A percentile compares a stretch with the other conserved stretches of the same genome.
These are phyloP conservation scores for Megalops atlanticus DNA, from an alignment of 2,113 vertebrate species.

Conservation along the genomic window DNA sequence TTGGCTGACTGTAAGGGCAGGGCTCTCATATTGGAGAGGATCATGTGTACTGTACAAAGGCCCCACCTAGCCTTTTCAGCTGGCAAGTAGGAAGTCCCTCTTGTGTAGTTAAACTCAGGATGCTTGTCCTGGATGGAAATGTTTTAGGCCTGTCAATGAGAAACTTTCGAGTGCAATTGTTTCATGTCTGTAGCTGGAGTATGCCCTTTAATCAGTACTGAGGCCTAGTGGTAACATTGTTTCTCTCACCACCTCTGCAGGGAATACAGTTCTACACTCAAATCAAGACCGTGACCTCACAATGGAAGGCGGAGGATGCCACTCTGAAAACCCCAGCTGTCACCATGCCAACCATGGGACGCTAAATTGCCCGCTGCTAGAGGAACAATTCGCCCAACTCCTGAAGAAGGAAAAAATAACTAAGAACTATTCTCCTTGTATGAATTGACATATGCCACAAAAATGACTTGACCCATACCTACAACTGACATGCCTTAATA, in stretches of 20 bases:
- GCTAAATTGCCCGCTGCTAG: slow-evolving; percentile 57
- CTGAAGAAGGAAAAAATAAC: slow-evolving; percentile 30
- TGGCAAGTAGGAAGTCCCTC: too few relatives aligned
- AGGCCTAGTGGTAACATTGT: not conserved
- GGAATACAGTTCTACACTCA: slow-evolving; percentile 96
- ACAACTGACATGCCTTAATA: slow-evolving; percentile 9
- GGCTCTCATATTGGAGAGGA: not conserved
- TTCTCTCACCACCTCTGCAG: slow-evolving; percentile 62
- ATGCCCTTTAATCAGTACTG: not conserved
- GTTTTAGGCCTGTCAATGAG: not conserved
- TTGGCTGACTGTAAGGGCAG: not conserved
- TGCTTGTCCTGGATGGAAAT: not conserved
- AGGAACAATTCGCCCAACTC: not conserved
- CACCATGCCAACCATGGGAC: slow-evolving; percentile 97
- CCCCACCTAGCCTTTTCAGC: too few relatives aligned
- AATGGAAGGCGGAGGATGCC: slow-evolving; percentile 97
- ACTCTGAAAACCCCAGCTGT: slow-evolving; percentile 84
- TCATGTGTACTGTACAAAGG: too few relatives aligned
- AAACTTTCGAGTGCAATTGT: not conserved
- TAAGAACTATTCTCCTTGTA: not conserved
- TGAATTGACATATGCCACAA: slow-evolving; percentile 9
- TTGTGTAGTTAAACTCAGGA: too few relatives aligned
- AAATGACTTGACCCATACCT: not conserved
- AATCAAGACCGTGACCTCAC: slow-evolving; percentile 92
- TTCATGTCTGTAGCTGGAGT: slow-evolving; percentile 17